Base-by-base conservation (phyloP, 2,113 vertebrate genomes). In the Petromus typicus region DNA sequence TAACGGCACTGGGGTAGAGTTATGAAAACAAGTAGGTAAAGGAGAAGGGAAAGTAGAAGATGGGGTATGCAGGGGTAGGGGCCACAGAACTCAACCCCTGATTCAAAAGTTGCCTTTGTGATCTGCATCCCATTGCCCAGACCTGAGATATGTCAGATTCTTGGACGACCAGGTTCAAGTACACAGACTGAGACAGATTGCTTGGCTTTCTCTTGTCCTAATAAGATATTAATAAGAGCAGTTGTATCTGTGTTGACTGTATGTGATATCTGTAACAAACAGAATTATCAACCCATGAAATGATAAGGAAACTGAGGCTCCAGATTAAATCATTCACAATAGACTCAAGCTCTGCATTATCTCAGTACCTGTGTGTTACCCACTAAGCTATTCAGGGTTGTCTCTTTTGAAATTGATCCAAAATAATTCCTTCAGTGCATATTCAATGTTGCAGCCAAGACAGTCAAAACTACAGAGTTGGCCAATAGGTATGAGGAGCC, bases 391-490 rank as follows among this genome's bases (percentile, higher is more conserved):
- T 84, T n/a, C n/a, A n/a, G n/a, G n/a, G 64, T 34, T 12, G 12
- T 13, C 32, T 82, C 40, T 63, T 69, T 37, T 37, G 64, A 71
- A 64, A 78, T 2, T 45, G 30, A 12, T 11, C 34, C 51, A 61
- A 45, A 71, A 64, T 43, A 86, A 86, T 92, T 73, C 61, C 45
- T 82, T 48, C 63, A n/a, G 45, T 16, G 14, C 23, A 86, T 27
- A 64, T 7, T 86, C 40, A 54, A 82, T 56, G 61, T 25, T 12
- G 13, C 51, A 85, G 59, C 48, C 4, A n/a, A 73, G 59, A 48
- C 12, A 3, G 7, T 57, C 61, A 43, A 54, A 59, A 45, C n/a
- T 56, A 57, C 87, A 86, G 54, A 89, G 73, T 5, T 48, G 12
- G 32, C 11, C 30, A 67, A 18, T 66, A 27, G 32, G 30, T n/a